Evolutionary conservation across 2,888 invertebrate genomes (phyloP), one percentile per base, ranked within the genome.

Genomic region (Trichogramma dendrolimi): DNA sequence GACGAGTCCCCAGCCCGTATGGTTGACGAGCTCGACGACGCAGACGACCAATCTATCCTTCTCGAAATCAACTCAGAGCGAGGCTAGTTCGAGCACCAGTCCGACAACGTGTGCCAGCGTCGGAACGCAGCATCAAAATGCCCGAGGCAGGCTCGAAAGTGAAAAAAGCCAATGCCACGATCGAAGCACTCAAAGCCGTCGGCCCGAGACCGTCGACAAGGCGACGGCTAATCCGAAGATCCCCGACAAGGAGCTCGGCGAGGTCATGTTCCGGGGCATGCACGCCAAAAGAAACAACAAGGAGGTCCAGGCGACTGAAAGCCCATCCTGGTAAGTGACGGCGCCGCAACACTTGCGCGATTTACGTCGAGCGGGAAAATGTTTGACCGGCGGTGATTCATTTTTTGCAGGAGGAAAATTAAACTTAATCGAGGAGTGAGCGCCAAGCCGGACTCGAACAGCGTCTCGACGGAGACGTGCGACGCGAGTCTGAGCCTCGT

Each of bases 351-450:
- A 2, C 0, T 6, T 8, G 47, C 5, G 47, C 6, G 10, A 8
- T 8, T 6, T 48, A 44, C 49, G 14, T 48, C n/a, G 11, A 5
- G 14, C 38, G 56, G 42, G 42, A 57, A 50, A 50, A 39, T 38
- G 38, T 43, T 7, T 54, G 6, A n/a, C 5, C 43, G 40, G 7
- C 41, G 10, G 10, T 52, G 11, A 40, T 48, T 8, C n/a, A 10
- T 46, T 3, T 40, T 40, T 42, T 3, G 11, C 55, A 65, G 65
- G 65, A 47, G 51, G 7, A 65, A 62, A 44, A 53, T 65, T 39
- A 60, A 61, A 47, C 58, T 65, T 46, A 78, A 75, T 68, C 76
- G 76, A 4, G 79, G 81, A 1, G 70, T 79, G 5, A 75, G 70
- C 44, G 80, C 74, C 5, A 78, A 75, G 50, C 80, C 81, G 2